These are phyloP conservation scores for Drosophila birchii DNA, from an alignment of 2,888 invertebrate genomes.

Conservation along the genomic window DNA sequence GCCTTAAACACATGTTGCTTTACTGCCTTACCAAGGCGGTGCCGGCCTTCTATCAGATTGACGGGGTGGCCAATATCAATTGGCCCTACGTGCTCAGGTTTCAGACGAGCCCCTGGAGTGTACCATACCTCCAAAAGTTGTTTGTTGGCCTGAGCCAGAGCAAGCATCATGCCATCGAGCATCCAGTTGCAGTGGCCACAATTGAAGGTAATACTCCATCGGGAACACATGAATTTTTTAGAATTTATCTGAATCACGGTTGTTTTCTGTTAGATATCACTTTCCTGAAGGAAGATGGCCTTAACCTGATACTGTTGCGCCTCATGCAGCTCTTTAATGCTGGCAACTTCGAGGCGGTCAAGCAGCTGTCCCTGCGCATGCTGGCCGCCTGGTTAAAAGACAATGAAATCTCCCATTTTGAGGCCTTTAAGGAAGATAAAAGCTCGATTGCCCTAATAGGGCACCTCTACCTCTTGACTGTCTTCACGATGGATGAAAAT, in stretches of 20 bases:
- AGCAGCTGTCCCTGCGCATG: constrained; percentile 78
- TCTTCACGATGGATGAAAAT: constrained; percentile 77
- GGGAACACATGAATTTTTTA: not conserved
- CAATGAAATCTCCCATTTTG: constrained; percentile 33
- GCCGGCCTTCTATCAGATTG: constrained; percentile 56
- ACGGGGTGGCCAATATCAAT: constrained; percentile 66
- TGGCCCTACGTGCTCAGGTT: constrained; percentile 76
- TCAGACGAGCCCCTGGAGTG: constrained; percentile 71
- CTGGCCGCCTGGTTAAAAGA: constrained; percentile 76
- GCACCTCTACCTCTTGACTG: constrained; percentile 77
- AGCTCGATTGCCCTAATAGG: constrained; percentile 66
- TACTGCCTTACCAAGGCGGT: constrained; percentile 62
- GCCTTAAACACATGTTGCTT: constrained; percentile 59
- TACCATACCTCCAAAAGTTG: constrained; percentile 68
- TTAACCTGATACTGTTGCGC: constrained; percentile 75
- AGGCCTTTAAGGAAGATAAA: constrained; percentile 45
- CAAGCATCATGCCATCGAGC: constrained; percentile 63
- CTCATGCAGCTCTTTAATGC: constrained; percentile 81
- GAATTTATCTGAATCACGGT: no score
- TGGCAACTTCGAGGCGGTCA: constrained; percentile 79
- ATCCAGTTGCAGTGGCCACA: constrained; percentile 59
- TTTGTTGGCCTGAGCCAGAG: constrained; percentile 48
- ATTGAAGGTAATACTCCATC: constrained; percentile 47
- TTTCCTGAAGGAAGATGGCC: constrained; percentile 72
- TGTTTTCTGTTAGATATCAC: constrained; percentile 60